Evolutionary conservation across 92 coral and sea anemone genomes (phyloP), one percentile per base, ranked within the genome.

Genomic region (Micromussa lordhowensis): DNA sequence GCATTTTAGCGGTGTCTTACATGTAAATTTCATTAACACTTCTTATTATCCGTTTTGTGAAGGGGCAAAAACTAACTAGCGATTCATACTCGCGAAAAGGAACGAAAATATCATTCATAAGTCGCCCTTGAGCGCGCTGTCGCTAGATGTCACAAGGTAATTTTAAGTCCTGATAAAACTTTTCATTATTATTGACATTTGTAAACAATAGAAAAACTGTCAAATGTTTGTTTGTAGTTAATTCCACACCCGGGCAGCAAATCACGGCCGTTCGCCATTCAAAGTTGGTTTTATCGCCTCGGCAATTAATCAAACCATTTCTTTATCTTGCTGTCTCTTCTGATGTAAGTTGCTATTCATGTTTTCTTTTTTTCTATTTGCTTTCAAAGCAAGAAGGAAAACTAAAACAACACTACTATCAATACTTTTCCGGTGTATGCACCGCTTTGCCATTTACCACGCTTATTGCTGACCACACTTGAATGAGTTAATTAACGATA

Each of bases 361-460:
- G 95, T 90, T 90, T 86, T 92, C 92, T 89, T 87, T 81, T 44
- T 72, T 77, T 79, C 75, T 94, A 91, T 95, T 94, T 95, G 94
- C 94, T 86, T 87, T 94, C 78, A 87, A 91, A 85, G 94, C 88
- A 38, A 69, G 77, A 86, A 91, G 94, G 88, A 86, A 86, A 92
- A 86, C 95, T 86, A 86, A 95, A 85, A 92, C 81, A 94, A 90
- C 92, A 92, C 83, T 90, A 75, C 73, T 81, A 91, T 93, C 94
- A 91, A 95, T 90, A 78, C 86, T 91, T 88, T 95, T 95, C 98
- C 98, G 96, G 96, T 90, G 77, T 86, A 36, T 77, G 90, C 86
- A 79, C 59, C 93, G 72, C 78, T 78, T 68, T 63, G 64, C 88
- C 87, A 92, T 80, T 80, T 12, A 90, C 81, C 89, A 38, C 86